phyloP scores from a whole-genome alignment of 2,888 invertebrate genomes.

The Coenonympha glycerion region DNA sequence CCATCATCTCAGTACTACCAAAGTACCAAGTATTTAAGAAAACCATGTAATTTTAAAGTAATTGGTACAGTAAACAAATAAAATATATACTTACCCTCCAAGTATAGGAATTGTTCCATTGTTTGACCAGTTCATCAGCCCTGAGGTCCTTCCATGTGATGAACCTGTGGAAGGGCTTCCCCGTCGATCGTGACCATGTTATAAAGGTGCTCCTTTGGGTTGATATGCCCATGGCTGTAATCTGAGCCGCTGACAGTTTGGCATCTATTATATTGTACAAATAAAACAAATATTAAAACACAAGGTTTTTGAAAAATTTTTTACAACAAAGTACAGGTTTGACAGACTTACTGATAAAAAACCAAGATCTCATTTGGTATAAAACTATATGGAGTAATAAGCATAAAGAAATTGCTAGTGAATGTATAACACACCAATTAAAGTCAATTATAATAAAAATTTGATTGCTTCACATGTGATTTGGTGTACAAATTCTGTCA shows the following conservation, averaged over 20 bases:
- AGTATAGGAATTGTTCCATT: conserved; percentile 85
- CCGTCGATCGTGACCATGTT: conserved; percentile 86
- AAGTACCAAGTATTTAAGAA: too few species aligned
- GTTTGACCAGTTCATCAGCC: conserved; percentile 81
- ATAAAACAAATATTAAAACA: background rate
- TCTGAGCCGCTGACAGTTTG: conserved; percentile 77
- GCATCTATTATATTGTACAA: conserved; percentile 75
- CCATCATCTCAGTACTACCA: too few species aligned
- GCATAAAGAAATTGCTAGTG: too few species aligned
- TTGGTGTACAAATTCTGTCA: too few species aligned
- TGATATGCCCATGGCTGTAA: conserved; percentile 88
- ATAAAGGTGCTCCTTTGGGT: conserved; percentile 89
- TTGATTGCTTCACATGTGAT: too few species aligned
- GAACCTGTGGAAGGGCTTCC: conserved; percentile 86
- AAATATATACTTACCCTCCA: conserved; percentile 71
- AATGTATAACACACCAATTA: too few species aligned
- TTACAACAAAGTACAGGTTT: too few species aligned
- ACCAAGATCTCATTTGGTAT: too few species aligned
- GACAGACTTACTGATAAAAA: too few species aligned
- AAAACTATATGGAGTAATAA: too few species aligned
- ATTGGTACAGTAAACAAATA: background rate
- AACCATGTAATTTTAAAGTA: background rate
- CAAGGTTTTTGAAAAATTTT: background rate
- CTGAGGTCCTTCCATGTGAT: conserved; percentile 94
- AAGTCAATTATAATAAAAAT: too few species aligned